Evolutionary conservation across 2,797 vertebrate species (phyloP), one percentile per base, ranked within the genome.

Genomic region (Poeciliopsis turneri): DNA sequence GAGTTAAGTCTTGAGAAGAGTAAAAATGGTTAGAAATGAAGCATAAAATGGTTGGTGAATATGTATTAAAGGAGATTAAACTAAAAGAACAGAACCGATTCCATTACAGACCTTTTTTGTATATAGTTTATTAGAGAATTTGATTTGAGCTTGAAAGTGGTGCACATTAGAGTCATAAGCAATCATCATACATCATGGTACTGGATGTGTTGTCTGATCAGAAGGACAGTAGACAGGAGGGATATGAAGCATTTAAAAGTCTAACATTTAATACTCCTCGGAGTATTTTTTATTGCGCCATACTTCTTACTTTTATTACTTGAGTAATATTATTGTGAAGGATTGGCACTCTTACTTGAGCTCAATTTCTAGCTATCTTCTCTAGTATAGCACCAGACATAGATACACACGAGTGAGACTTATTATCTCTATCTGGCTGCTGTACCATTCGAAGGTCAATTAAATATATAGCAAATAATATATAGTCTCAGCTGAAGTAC

Each of bases 21-120:
- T 72, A 28, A 41, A 78, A 79, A 74, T 69, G 49, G 13, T 69
- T 49, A 59, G 72, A 80, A 75, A 59, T 25, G 46, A 57, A 85
- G 20, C 47, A 55, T 66, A 75, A 76, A 77, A 57, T 39, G 45
- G 77, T 77, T 53, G 16, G 55, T 55, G 45, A 30, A 45, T 55
- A 36, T 76, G 18, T 20, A 33, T 28, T 55, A 49, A 36, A 66
- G 66, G 45, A 79, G 78, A 79, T 75, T n/a, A 79, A 79, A 46
- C 78, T 53, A 39, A 33, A 59, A 43, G 79, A 72, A 59, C 3
- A 71, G 53, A 53, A 75, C 74, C 41, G 46, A 81, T 76, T n/a
- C 25, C 46, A 72, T 81, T 66, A 66, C 36, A 20, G 4, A n/a
- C 5, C 13, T 57, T 80, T 75, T 74, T 57, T 68, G 49, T 3